Conservation (phyloP, 2,888 invertebrate species). For the Aphidoletes aphidimyza region DNA sequence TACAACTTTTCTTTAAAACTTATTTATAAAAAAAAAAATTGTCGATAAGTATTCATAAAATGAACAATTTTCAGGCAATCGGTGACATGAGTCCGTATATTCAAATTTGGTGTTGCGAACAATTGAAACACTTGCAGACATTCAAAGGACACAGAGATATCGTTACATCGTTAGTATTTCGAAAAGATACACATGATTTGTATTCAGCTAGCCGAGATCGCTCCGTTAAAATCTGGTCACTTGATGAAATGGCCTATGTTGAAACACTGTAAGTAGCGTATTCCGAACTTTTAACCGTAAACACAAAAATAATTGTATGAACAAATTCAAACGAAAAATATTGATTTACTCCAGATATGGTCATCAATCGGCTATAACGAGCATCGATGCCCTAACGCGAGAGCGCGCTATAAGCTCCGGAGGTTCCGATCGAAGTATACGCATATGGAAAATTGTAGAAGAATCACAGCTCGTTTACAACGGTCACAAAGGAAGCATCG, state of each 20-base stretch:
- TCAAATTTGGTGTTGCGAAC: constrained; percentile 85
- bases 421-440: constrained; percentile 84
- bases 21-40: too few species aligned
- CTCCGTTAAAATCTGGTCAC: constrained; percentile 92
- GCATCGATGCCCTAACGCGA: constrained; percentile 86
- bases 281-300: too few species aligned
- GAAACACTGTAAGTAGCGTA: constrained; percentile 79
- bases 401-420: constrained; percentile 91
- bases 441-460: constrained; percentile 97
- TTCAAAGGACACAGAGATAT: constrained; percentile 82
- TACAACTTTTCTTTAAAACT: neutral
- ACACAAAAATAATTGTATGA: too few species aligned
- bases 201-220: constrained; percentile 83
- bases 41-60: neutral
- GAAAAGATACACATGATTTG: constrained; percentile 84
- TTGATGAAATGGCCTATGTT: constrained; percentile 95
- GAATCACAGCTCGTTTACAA: constrained; percentile 96
- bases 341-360: constrained; percentile 70
- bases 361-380: constrained; percentile 86
- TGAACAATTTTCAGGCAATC: constrained; percentile 68
- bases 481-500: constrained; percentile 84
- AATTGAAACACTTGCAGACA: constrained; percentile 79
- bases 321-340: neutral
- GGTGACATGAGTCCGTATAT: constrained; percentile 78
- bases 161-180: constrained; percentile 83